Conservation (phyloP, 2,888 invertebrate genomes). For the Mactromeris polynyma region DNA sequence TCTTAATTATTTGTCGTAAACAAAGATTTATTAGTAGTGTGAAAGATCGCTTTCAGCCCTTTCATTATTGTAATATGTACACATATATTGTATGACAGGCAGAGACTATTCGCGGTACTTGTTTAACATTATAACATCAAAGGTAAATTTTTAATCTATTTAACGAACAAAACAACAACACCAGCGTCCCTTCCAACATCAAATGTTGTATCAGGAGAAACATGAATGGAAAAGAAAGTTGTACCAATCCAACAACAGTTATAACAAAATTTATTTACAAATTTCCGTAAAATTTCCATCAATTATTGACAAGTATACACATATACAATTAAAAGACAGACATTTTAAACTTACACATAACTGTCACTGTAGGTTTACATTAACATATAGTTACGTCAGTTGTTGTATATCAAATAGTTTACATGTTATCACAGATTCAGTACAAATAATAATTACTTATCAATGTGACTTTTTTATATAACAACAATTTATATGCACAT, state of each 20-base stretch:
- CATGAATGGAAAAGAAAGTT: background rate
- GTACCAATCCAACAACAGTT: background rate
- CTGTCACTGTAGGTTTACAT: too few relatives aligned
- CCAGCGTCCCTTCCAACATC: background rate
- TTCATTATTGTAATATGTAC: background rate
- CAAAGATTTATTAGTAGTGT: background rate
- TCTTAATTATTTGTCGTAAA: conserved; percentile 7
- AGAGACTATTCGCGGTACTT: background rate
- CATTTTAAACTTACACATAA: too few relatives aligned
- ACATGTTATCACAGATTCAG: too few relatives aligned
- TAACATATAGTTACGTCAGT: too few relatives aligned
- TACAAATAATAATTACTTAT: too few relatives aligned
- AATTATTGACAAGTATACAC: background rate
- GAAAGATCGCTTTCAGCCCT: background rate
- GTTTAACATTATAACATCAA: background rate
- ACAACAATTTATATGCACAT: too few relatives aligned
- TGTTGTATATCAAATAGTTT: too few relatives aligned
- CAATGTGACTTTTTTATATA: too few relatives aligned
- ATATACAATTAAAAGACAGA: too few relatives aligned
- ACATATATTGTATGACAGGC: background rate
- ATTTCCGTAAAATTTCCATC: background rate
- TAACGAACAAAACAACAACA: background rate
- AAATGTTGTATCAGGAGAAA: background rate
- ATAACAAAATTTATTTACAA: background rate
- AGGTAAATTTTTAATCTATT: background rate